Evolutionary conservation across 1,140 invertebrate species (phyloP), one percentile per base, ranked within the genome.

Genomic region (Hetaerina americana): DNA sequence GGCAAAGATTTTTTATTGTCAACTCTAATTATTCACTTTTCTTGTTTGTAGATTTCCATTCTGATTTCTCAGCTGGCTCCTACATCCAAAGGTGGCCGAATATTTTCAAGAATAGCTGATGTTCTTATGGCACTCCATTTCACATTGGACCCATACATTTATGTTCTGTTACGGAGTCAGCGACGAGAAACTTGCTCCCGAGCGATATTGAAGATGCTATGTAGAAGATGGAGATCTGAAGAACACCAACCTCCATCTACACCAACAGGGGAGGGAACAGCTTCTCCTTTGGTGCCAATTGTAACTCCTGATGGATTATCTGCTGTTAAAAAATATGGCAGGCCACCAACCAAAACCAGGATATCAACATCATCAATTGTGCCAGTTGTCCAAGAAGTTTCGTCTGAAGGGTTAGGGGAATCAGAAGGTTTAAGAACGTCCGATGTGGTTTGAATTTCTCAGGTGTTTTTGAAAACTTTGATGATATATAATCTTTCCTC

Each of bases 111-210:
- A 0, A 78, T 88, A 3, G 89, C 90, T 1, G 91, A 94, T 78
- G 81, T 92, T 6, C 80, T 92, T 66, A 87, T 93, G 79, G 87
- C 90, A n/a, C 76, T 93, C 26, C 92, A 94, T 78, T 94, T 93
- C 77, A 88, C 89, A 22, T 81, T 93, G 66, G 90, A 94, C 80
- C 92, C 92, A 0, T 90, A 90, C 73, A 87, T 94, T 67, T 93
- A 94, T 78, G 91, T 94, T 18, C 79, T 93, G 22, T 82, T 90
- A 74, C 82, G 89, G 69, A 79, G 75, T 5, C 75, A 75, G 0
- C 75, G 76, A 28, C 15, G 40, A 57, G 70, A 76, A 0, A 70
- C 71, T 0, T 70, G 73, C 12, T 71, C 77, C 27, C 69, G 74
- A 0, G 72, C 68, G 25, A 69, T 77, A 5, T 31, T 77, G 24